Evolutionary conservation across 1,140 invertebrate genomes (phyloP), one percentile per base, ranked within the genome.

Genomic region (Doryteuthis pealeii): DNA sequence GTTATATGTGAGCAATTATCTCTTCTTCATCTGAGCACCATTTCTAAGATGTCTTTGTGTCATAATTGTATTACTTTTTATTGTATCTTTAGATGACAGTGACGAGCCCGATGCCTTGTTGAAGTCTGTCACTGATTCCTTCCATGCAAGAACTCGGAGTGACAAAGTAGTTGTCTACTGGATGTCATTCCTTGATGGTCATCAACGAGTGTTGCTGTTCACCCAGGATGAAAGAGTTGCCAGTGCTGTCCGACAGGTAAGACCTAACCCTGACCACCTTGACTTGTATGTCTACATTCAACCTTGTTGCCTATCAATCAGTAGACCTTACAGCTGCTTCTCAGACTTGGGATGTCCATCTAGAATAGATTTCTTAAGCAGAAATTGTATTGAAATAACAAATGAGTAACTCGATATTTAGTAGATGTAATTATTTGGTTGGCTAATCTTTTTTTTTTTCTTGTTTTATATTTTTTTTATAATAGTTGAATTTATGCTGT

Each of bases 191-290:
- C 89, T 93, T 79, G 92, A 94, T 76, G 91, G 91, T 0, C 89
- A 91, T 40, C 94, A 96, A 87, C 88, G 93, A 81, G 92, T 93
- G 0, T 88, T 95, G 32, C 89, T 94, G n/a, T 92, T 95, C 79
- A 94, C 93, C 0, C 93, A 94, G 87, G 93, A 95, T 80, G 91
- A 94, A 82, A 89, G 91, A 79, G 90, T 94, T 14, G 93, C 93
- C 2, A 89, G 91, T 54, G 90, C 91, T 77, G 91, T 92, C 15
- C 89, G 91, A 82, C 83, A 83, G 78, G 86, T 87, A 78, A 74
- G 76, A 49, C 2, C 3, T 10, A 40, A 40, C 35, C 3, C 10
- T 43, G 65, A 26, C 12, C 15, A 18, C 32, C 26, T 74, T 54
- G 4, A 40, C 35, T 40, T 40, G 35, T 40, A n/a, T 73, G 65